Base-by-base conservation (phyloP, 64 coral and sea anemone species). In the Cladopsammia gracilis region DNA sequence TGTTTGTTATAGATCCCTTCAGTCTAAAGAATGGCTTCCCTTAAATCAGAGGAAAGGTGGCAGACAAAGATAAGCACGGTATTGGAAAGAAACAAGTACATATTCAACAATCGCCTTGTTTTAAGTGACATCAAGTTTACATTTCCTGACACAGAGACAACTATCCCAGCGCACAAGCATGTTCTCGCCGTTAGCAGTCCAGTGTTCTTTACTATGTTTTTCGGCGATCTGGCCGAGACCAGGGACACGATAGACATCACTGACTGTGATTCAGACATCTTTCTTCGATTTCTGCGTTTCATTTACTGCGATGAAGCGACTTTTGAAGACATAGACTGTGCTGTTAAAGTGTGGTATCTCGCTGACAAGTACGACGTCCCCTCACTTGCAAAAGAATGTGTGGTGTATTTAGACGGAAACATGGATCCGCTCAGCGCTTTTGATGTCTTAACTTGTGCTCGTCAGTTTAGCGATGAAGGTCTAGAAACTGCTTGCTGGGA, bases 141-240 rank as follows among this genome's bases (percentile, higher is more conserved):
- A 26, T 67, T 92, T 48, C 57, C 90, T 14, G 15, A 85, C 19
- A 61, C 7, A 2, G 1, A 10, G 4, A 64, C 25, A 7, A 71
- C 7, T 13, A 59, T 92, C 61, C 52, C 68, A 48, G 90, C 77
- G n/a, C 77, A 92, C 25, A 92, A 85, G 52, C 75, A 83, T 58
- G 69, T 92, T 14, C 64, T 92, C 51, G 77, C 78, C 71, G 48
- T 34, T 64, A 83, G 78, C 42, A 92, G 90, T 52, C 90, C 78
- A 7, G 78, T 92, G 9, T 92, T 92, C 54, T 61, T 71, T 47
- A 66, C 78, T 43, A 92, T 83, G 90, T 92, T 92, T 75, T 84
- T 48, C 23, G 90, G 90, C 6, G 13, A 74, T 9, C 54, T 92
- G 3, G 78, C 69, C 6, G 90, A 92, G 43, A 71, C 69, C 54